Conservation (phyloP, 2,888 invertebrate species). For the Eristalis arbustorum region DNA sequence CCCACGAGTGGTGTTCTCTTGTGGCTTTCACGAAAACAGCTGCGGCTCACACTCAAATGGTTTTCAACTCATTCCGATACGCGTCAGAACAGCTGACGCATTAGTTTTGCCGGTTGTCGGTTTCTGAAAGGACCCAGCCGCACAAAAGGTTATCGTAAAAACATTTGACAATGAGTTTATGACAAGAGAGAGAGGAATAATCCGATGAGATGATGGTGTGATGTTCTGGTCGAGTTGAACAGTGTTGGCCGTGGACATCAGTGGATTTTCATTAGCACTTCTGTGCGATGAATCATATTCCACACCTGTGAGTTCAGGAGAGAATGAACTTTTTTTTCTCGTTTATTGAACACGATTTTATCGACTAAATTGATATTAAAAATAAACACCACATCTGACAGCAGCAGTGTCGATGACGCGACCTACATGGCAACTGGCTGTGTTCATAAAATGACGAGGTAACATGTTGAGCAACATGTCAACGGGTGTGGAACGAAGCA, state of each 20-base stretch:
- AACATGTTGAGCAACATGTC: neutral
- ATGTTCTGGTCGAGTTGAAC: neutral
- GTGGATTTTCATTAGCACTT: neutral
- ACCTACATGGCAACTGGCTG: neutral
- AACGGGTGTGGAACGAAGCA: neutral
- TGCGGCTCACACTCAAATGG: neutral
- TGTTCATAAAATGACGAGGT: neutral
- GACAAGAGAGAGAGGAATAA: neutral
- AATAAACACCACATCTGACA: neutral
- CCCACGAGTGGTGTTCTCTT: neutral
- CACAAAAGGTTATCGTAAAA: neutral
- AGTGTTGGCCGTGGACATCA: neutral
- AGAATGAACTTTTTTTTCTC: neutral
- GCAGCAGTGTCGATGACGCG: neutral
- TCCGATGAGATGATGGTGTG: too few species aligned
- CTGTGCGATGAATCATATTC: neutral
- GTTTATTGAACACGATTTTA: neutral
- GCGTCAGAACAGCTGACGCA: neutral
- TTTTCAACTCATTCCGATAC: neutral
- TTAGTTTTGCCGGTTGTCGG: neutral
- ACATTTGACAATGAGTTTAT: neutral
- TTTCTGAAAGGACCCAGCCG: neutral
- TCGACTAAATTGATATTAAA: neutral
- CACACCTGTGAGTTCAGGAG: neutral
- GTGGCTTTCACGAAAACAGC: neutral